Evolutionary conservation across 2,888 invertebrate species (phyloP).

Genomic region (Catonia carolina): DNA sequence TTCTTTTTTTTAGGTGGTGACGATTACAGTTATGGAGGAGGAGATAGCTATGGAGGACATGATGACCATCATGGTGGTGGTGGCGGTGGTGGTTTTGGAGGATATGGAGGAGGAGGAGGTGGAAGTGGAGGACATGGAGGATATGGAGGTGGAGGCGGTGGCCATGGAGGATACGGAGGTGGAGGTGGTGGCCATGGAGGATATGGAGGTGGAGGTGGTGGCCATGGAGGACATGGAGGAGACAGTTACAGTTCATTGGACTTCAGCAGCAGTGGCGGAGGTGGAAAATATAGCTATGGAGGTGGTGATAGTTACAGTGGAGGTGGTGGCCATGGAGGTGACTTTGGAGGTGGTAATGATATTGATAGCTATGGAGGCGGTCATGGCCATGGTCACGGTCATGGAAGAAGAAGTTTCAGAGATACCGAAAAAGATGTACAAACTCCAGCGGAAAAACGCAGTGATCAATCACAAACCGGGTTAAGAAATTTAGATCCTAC

Average conservation of each 20-base stretch:
- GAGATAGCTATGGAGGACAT: too few relatives aligned
- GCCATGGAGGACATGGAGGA: constrained; percentile 5
- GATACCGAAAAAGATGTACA: too few relatives aligned
- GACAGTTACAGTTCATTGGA: not conserved
- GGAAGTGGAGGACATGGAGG: constrained; percentile 14
- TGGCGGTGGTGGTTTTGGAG: too few relatives aligned
- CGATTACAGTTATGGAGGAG: constrained; percentile 20
- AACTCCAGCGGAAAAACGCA: too few relatives aligned
- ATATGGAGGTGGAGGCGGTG: constrained; percentile 12
- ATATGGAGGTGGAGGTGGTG: constrained; percentile 3
- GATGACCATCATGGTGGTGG: too few relatives aligned
- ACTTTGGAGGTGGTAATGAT: not conserved
- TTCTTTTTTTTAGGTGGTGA: too few relatives aligned
- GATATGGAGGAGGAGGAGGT: too few relatives aligned
- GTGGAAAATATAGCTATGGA: constrained; percentile 1
- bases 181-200: too few relatives aligned
- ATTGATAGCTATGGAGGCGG: constrained; percentile 8
- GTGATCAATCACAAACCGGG: too few relatives aligned
- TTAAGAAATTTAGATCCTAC: too few relatives aligned
- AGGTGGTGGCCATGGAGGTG: not conserved
- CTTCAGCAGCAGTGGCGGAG: not conserved
- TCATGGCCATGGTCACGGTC: not conserved
- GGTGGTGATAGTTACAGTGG: constrained; percentile 8
- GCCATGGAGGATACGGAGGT: not conserved
- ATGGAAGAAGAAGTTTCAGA: not conserved